phyloP scores from a whole-genome alignment of 2,113 vertebrate species.

The Butorides virescens region DNA sequence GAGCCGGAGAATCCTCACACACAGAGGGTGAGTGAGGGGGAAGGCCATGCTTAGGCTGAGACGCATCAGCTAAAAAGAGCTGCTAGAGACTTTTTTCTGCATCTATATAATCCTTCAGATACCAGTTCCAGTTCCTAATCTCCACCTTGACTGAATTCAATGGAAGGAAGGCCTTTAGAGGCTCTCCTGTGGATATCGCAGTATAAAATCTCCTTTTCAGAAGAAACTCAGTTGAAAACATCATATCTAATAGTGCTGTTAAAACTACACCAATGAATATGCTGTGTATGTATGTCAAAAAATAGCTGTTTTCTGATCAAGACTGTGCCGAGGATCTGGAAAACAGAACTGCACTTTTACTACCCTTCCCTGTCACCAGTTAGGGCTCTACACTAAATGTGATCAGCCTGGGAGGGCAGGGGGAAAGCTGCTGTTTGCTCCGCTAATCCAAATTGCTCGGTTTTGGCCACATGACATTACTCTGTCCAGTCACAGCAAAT shows the following conservation, averaged over 20 bases:
- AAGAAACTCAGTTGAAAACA: neutral
- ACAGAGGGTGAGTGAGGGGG: conserved; percentile 84
- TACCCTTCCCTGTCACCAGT: neutral
- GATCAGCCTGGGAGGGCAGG: accelerated
- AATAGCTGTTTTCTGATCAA: neutral
- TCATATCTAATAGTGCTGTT: neutral
- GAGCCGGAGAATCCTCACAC: conserved; percentile 94
- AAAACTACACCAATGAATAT: neutral
- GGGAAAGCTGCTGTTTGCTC: neutral
- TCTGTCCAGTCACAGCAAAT: neutral
- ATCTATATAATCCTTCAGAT: conserved; percentile 13
- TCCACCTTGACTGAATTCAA: neutral
- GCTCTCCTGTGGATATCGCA: neutral
- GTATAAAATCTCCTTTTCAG: neutral
- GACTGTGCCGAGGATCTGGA: neutral
- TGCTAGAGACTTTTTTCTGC: neutral
- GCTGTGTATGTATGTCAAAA: neutral
- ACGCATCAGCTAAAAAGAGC: neutral
- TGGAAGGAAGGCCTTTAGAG: conserved; percentile 9
- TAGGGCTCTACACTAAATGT: neutral
- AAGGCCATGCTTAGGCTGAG: neutral
- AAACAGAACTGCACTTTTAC: neutral
- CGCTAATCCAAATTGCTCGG: neutral
- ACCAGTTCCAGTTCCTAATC: neutral
- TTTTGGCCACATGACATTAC: neutral